Base-by-base conservation (phyloP, 2,888 invertebrate species). In the Drosophila affinis region DNA sequence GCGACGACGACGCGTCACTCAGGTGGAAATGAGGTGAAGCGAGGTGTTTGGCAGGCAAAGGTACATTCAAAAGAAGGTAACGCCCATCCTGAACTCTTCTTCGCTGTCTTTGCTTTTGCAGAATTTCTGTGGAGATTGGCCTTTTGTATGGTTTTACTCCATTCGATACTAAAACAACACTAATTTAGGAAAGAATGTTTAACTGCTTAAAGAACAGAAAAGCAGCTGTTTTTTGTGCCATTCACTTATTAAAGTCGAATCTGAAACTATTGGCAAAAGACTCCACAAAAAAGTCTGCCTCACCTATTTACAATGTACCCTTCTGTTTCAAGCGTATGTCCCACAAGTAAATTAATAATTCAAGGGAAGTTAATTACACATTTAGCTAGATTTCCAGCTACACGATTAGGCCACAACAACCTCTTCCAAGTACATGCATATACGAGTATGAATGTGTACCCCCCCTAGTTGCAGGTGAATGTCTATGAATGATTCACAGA, bases 301-400 rank as follows among this genome's bases (percentile, higher is more conserved):
- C 39, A 39, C 39, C 39, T 34, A 4, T 14, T 6, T 6, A 14
- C 2, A 14, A 39, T 14, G 2, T 39, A 2, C 14, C 39, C 39
- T 39, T 21, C 21, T 21, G 39, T n/a, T 39, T 39, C 14, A 39
- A 3, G 39, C 7, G 27, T 27, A 27, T 27, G 27, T 6, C 6
- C 27, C 27, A 6, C 14, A 39, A 2, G 39, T 6, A 7, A 39
- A 39, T 39, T 49, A 72, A 56, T 53, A 56, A 48, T 77, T 76
- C 53, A 62, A 68, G 72, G 69, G 65, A 71, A 53, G 51, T 68
- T 75, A 85, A 85, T 86, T 73, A 59, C 58, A 46, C 56, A 72
- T 64, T 53, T 63, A 72, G 64, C 65, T 56, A 54, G 57, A 62
- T 72, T 78, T 65, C 47, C 47, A 64, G 39, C 61, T 65, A 70